A percentile compares a stretch with the other conserved stretches of the same genome.
Conservation (phyloP, 2,797 vertebrate genomes). For the Ctenopoma multispine region DNA sequence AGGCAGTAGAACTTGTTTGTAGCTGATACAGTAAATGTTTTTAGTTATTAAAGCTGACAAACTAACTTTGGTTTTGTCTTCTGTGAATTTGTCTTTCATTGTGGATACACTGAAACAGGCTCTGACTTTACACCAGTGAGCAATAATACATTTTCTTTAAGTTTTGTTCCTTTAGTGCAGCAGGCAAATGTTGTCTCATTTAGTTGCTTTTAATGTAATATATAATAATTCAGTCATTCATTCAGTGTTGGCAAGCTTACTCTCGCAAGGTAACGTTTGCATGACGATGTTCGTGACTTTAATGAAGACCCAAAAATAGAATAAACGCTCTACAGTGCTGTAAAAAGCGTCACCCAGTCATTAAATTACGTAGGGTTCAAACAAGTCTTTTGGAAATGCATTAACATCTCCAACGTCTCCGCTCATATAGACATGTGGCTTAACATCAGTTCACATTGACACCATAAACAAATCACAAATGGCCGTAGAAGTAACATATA, state of each 20-base stretch:
- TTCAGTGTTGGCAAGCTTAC: too few relatives aligned
- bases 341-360: too few relatives aligned
- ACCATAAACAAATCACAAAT: conserved; percentile 38
- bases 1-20: conserved; percentile 33
- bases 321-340: not conserved
- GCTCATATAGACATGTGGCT: conserved; percentile 65
- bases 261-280: too few relatives aligned
- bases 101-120: not conserved
- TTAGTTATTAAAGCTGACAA: conserved; percentile 5
- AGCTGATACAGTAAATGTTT: conserved; percentile 13
- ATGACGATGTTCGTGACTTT: too few relatives aligned
- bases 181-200: too few relatives aligned
- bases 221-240: too few relatives aligned
- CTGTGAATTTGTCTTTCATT: not conserved
- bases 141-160: too few relatives aligned
- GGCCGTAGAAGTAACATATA: conserved; percentile 37
- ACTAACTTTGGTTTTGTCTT: conserved; percentile 14
- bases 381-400: conserved; percentile 37
- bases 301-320: not conserved
- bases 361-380: too few relatives aligned
- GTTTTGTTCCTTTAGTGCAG: too few relatives aligned
- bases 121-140: not conserved
- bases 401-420: conserved; percentile 50
- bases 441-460: conserved; percentile 55
- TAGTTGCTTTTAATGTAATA: too few relatives aligned